Evolutionary conservation across 2,113 vertebrate species (phyloP).

Genomic region (Collichthys lucidus): DNA sequence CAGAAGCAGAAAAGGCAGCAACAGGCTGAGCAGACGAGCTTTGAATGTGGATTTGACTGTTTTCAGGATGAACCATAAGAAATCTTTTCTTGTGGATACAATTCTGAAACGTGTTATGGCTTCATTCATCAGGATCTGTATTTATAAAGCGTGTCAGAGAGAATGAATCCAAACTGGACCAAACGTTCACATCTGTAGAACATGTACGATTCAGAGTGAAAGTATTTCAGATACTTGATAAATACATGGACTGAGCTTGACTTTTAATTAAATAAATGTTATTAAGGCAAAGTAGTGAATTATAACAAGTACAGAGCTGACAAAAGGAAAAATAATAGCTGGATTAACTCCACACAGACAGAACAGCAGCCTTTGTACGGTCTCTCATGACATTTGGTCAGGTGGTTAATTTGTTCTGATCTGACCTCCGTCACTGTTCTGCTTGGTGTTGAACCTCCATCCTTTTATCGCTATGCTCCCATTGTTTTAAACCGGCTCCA

Average conservation of each 20-base stretch:
- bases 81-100: background rate
- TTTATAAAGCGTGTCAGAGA: too few relatives aligned
- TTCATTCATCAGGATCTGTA: too few relatives aligned
- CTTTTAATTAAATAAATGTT: background rate
- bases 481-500: constrained; percentile 17
- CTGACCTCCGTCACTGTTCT: background rate
- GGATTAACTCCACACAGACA: background rate
- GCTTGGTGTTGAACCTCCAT: background rate
- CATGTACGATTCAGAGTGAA: too few relatives aligned
- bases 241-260: background rate
- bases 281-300: background rate
- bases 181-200: too few relatives aligned
- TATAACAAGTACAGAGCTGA: background rate
- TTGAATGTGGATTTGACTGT: background rate
- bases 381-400: background rate
- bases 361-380: background rate
- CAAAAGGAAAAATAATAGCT: background rate
- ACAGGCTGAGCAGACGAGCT: background rate
- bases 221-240: background rate
- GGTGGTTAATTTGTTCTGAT: background rate
- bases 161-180: background rate
- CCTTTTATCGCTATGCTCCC: background rate
- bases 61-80: background rate
- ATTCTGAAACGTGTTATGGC: background rate
- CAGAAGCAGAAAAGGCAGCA: constrained; percentile 15